These are phyloP conservation scores for Nothura maculosa DNA, from an alignment of 2,797 vertebrate genomes.

Conservation along the genomic window DNA sequence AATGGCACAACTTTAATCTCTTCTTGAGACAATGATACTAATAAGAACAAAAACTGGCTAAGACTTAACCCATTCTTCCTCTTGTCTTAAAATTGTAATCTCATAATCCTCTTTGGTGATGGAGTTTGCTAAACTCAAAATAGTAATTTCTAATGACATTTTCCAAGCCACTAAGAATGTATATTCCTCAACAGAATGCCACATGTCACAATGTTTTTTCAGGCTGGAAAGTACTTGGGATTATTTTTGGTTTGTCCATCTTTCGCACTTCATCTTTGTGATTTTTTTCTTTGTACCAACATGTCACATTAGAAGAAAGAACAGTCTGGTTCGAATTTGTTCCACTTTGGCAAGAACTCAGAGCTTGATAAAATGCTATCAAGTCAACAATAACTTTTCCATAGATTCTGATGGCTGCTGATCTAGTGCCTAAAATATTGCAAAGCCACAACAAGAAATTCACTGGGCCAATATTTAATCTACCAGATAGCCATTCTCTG, in stretches of 20 bases:
- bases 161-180: constrained; percentile 42
- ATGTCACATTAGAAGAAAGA: not conserved
- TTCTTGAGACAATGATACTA: constrained; percentile 31
- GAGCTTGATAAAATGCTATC: not conserved
- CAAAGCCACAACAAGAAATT: not conserved
- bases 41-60: constrained; percentile 38
- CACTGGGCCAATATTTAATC: not conserved
- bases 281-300: not conserved
- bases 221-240: not conserved
- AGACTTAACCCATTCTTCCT: constrained; percentile 64
- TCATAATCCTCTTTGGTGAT: constrained; percentile 67
- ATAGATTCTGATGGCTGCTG: not conserved
- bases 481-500: not conserved
- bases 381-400: not conserved
- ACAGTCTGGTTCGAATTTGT: not conserved
- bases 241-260: constrained; percentile 21
- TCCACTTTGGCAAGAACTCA: not conserved
- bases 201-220: constrained; percentile 6
- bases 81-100: constrained; percentile 64
- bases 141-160: constrained; percentile 54
- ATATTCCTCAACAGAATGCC: constrained; percentile 13
- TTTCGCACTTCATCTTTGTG: constrained; percentile 6
- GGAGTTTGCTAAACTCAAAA: constrained; percentile 22
- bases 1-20: constrained; percentile 46
- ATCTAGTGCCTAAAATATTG: not conserved